Base-by-base conservation (phyloP, 2,888 invertebrate genomes). In the Herminia tarsipennalis region DNA sequence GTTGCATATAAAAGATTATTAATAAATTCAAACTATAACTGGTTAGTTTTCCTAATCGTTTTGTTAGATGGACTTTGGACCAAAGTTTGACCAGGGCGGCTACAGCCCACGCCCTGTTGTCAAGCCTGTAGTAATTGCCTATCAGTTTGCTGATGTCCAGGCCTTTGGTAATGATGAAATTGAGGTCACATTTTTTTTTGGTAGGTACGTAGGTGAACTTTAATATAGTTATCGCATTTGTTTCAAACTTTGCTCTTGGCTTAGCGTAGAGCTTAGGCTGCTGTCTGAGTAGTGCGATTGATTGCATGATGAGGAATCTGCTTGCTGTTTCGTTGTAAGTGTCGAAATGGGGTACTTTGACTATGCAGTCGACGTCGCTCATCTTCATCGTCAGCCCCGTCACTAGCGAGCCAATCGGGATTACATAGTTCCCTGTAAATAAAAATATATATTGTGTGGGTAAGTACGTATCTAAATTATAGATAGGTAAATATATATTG, bases 1-100 rank as follows among this genome's bases (percentile, higher is more conserved):
- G 64, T 40, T 66, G 59, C 9, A 66, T 37, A 30, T 57, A 65
- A 17, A 65, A 59, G 18, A 59, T 35, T 0, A 53, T 41, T 9
- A 62, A 16, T n/a, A 56, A 17, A 14, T 36, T 24, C 13, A 29
- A 17, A 24, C 17, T 6, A 13, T 44, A 40, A 36, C 14, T 49
- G n/a, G 17, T 13, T 0, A 46, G 20, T 10, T 18, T 25, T 3
- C 20, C 10, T 14, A 3, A 1, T 8, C 5, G 12, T 5, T 20
- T 8, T 1, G 17, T 17, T 2, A 8, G 8, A 9, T 46, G 34
- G 2, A n/a, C 6, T 27, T 29, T 21, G 9, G 18, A 29, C 49
- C 43, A 43, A 5, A 39, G 1, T 28, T 49, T 49, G 3, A 49
- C 0, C 9, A 49, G 6, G 0, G 30, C 25, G 1, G 39, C 34